Percentiles rank a stretch among this genome's conserved stretches.
Evolutionary conservation across 2,888 invertebrate species (phyloP).

Genomic region (Entomobrya multifasciata): DNA sequence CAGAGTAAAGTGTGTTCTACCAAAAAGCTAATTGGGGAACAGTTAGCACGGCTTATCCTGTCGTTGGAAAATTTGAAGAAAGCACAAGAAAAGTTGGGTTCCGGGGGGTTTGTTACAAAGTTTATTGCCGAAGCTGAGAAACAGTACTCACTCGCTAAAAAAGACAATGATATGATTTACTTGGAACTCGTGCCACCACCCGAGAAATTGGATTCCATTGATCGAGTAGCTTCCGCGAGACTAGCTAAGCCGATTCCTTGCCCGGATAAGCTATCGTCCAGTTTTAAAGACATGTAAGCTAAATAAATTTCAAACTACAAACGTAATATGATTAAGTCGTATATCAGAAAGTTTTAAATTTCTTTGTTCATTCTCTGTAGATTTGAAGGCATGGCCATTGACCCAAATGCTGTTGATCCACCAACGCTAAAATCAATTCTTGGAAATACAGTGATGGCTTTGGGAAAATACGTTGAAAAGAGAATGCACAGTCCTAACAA

Average conservation of each 20-base stretch:
- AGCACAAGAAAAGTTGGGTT: slow-evolving; percentile 86
- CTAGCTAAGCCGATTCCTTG: slow-evolving; percentile 90
- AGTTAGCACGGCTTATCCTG: slow-evolving; percentile 89
- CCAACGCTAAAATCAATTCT: slow-evolving; percentile 47
- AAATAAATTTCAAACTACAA: no score
- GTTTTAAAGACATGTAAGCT: slow-evolving; percentile 70
- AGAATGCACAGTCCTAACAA: background rate
- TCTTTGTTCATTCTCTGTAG: slow-evolving; percentile 17
- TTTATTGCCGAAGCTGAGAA: slow-evolving; percentile 86
- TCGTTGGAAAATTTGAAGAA: slow-evolving; percentile 86
- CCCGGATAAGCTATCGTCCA: slow-evolving; percentile 82
- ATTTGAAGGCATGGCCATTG: slow-evolving; percentile 57
- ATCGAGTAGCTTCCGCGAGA: slow-evolving; percentile 87
- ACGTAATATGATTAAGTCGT: no score
- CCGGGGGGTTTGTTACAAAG: slow-evolving; percentile 84
- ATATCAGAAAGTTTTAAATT: no score
- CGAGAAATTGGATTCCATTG: slow-evolving; percentile 88
- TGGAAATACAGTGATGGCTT: slow-evolving; percentile 43
- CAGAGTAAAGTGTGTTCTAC: slow-evolving; percentile 92
- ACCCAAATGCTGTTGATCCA: slow-evolving; percentile 60
- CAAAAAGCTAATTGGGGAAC: slow-evolving; percentile 91
- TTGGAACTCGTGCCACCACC: slow-evolving; percentile 93
- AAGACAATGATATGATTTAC: slow-evolving; percentile 99
- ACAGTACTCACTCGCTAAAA: slow-evolving; percentile 89
- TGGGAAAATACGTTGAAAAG: slow-evolving; percentile 58